Percentiles rank a stretch among this genome's conserved stretches.
Conservation (phyloP, 1,140 invertebrate genomes). For the Phenacoccus solenopsis region DNA sequence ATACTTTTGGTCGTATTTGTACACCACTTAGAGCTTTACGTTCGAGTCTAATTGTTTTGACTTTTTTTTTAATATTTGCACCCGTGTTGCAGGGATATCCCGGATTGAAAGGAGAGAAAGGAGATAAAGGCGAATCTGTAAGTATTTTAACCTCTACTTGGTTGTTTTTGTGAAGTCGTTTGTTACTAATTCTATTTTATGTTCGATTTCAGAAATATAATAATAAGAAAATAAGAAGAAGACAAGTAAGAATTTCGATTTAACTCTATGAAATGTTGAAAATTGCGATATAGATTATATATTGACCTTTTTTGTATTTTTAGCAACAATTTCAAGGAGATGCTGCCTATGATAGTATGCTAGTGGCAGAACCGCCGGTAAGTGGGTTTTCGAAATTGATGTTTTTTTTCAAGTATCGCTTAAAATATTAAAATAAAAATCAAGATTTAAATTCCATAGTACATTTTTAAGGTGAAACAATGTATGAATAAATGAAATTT, state of each 20-base stretch:
- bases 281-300: too few species aligned
- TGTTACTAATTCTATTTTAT: neutral
- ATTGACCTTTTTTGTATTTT: neutral
- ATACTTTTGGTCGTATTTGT: neutral
- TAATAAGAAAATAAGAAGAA: constrained; percentile 23
- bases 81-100: constrained; percentile 57
- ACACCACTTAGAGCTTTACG: neutral
- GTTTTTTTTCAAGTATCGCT: too few species aligned
- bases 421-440: too few species aligned
- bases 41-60: neutral
- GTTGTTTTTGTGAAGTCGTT: neutral
- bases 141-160: constrained; percentile 38
- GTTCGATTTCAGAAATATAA: constrained; percentile 21
- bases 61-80: neutral
- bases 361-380: neutral
- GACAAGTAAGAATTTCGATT: constrained; percentile 23
- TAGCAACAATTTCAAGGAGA: constrained; percentile 12
- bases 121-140: constrained; percentile 85
- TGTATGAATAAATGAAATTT: too few species aligned
- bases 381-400: neutral
- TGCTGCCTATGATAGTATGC: constrained; percentile 9
- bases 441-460: too few species aligned
- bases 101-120: constrained; percentile 75
- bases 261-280: too few species aligned
- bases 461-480: too few species aligned